Percentiles rank a stretch among this genome's conserved stretches.
phyloP scores from a whole-genome alignment of 2,113 vertebrate genomes.

The Colius striatus region DNA sequence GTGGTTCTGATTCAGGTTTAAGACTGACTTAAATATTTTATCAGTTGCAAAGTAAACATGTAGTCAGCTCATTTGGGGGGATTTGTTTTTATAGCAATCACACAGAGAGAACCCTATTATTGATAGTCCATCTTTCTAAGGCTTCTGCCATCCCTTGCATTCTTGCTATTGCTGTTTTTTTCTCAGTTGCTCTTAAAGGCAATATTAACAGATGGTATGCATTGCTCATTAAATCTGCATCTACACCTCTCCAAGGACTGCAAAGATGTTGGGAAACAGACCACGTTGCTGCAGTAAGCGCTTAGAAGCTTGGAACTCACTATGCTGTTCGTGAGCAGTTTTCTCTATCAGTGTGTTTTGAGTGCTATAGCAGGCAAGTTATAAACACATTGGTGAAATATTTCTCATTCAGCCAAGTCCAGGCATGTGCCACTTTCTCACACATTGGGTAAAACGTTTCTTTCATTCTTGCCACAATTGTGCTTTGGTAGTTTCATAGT shows the following conservation, averaged over 20 bases:
- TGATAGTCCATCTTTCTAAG: constrained; percentile 4
- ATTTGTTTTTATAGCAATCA: not conserved
- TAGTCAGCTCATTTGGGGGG: not conserved
- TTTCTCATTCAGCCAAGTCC: not conserved
- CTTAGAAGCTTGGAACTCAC: constrained; percentile 44
- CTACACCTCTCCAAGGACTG: constrained; percentile 59
- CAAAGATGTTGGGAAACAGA: constrained; percentile 63
- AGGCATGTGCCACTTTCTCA: not conserved
- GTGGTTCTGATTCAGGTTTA: not conserved
- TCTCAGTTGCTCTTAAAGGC: constrained; percentile 58
- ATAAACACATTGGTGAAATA: constrained; percentile 1
- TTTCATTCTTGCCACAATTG: not conserved
- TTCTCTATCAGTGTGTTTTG: not conserved
- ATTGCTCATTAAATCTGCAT: constrained; percentile 74
- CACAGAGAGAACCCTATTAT: not conserved
- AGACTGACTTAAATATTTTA: not conserved
- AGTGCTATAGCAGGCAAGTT: constrained; percentile 28
- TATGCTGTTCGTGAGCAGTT: not conserved
- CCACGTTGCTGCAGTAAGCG: constrained; percentile 36
- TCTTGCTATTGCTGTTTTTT: constrained; percentile 36
- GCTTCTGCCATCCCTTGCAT: constrained; percentile 28
- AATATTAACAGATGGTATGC: constrained; percentile 71
- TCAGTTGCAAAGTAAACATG: not conserved
- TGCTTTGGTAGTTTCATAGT: not conserved
- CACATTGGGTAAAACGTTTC: not conserved